Conservation (phyloP, 2,888 invertebrate genomes). For the Cheilosia vernalis region DNA sequence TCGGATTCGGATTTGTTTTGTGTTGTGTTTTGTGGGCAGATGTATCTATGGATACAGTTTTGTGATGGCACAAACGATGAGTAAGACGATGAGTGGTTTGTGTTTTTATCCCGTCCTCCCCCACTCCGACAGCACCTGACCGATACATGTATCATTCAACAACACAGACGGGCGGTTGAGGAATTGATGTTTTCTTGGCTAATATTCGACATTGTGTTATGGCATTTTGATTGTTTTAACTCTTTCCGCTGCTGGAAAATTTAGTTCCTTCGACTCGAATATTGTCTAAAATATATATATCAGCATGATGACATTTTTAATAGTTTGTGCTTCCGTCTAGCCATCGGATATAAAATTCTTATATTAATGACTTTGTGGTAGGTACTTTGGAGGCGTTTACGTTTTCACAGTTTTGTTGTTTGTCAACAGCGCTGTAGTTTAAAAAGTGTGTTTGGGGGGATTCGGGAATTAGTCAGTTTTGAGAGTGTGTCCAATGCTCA, state of each 20-base stretch:
- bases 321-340: slow-evolving; percentile 28
- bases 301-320: slow-evolving; percentile 43
- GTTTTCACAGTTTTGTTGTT: slow-evolving; percentile 5
- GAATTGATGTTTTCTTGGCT: slow-evolving; percentile 20
- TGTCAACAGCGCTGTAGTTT: slow-evolving; percentile 5
- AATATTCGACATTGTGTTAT: slow-evolving; percentile 26
- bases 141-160: background rate
- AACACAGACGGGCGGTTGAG: background rate
- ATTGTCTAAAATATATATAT: background rate
- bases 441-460: background rate
- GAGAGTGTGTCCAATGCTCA: background rate
- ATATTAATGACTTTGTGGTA: slow-evolving; percentile 40
- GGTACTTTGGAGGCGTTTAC: slow-evolving; percentile 7
- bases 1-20: background rate
- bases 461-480: background rate
- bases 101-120: background rate
- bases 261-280: slow-evolving; percentile 13
- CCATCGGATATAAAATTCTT: slow-evolving; percentile 24
- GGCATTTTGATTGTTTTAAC: slow-evolving; percentile 14
- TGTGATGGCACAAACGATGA: background rate
- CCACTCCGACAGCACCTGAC: slow-evolving; percentile 17
- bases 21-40: slow-evolving; percentile 1
- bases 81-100: slow-evolving; percentile 24
- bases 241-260: slow-evolving; percentile 10
- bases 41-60: background rate